Conservation (phyloP, 2,888 invertebrate species). For the Ochropleura plecta region DNA sequence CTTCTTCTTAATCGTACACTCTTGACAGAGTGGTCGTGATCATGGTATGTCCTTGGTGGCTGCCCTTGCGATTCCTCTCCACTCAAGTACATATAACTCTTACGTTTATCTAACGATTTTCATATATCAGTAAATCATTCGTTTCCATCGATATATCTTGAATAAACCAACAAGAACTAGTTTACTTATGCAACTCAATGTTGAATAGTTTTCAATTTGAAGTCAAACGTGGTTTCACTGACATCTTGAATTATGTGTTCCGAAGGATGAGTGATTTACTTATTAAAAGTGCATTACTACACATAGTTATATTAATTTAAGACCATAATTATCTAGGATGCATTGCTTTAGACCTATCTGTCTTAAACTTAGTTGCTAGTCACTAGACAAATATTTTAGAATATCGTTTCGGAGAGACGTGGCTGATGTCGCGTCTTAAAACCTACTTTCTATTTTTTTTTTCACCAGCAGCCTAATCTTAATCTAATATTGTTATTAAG, state of each 20-base stretch:
- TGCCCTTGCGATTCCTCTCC: no score
- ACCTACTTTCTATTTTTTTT: conserved; percentile 75
- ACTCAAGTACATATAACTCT: conserved; percentile 29
- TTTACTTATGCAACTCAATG: conserved; percentile 15
- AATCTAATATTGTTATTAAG: conserved; percentile 44
- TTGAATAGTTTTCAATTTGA: conserved; percentile 14
- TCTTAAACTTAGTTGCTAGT: conserved; percentile 79
- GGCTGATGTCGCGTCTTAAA: conserved; percentile 71
- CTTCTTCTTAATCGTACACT: no score
- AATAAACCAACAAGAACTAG: conserved; percentile 21
- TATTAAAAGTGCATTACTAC: conserved; percentile 61
- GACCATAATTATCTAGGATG: conserved; percentile 61
- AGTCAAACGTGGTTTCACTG: conserved; percentile 24
- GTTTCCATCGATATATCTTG: background rate
- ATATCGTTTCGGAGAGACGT: conserved; percentile 87
- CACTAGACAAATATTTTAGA: conserved; percentile 87
- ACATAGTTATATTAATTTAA: conserved; percentile 46
- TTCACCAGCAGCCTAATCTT: conserved; percentile 72
- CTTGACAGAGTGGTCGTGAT: no score
- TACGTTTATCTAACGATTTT: conserved; percentile 35
- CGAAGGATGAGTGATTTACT: conserved; percentile 30
- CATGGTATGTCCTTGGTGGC: no score
- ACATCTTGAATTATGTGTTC: conserved; percentile 16
- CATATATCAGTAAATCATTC: conserved; percentile 19
- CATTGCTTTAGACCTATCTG: conserved; percentile 69